Evolutionary conservation across 2,797 vertebrate genomes (phyloP).

Genomic region (Aselliscus stoliczkanus): DNA sequence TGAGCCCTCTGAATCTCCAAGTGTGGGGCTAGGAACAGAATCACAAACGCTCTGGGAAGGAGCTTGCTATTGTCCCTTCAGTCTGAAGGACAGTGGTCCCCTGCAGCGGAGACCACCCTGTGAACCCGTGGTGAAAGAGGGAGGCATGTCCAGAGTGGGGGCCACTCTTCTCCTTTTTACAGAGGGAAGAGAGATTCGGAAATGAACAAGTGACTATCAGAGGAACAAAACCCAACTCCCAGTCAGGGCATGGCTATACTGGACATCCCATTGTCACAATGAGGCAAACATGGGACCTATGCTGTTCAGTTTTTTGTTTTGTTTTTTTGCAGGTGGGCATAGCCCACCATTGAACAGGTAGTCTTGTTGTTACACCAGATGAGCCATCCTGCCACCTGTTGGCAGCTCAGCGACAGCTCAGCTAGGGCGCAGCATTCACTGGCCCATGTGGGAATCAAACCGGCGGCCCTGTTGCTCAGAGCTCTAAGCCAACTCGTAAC

Average conservation of each 20-base stretch:
- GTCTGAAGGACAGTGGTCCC: background rate
- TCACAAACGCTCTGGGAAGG: background rate
- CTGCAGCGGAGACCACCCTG: background rate
- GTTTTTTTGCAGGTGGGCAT: no score
- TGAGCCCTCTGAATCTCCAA: background rate
- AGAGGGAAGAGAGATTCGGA: background rate
- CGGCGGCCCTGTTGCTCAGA: no score
- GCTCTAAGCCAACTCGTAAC: no score
- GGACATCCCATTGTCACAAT: rapidly evolving
- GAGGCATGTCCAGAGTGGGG: background rate
- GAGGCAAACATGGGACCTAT: background rate
- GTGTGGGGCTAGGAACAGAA: background rate
- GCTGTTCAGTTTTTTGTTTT: rapidly evolving
- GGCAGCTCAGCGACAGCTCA: no score
- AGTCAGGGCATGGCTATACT: background rate
- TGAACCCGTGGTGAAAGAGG: background rate
- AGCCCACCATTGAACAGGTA: no score
- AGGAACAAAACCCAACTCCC: background rate
- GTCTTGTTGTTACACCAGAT: no score
- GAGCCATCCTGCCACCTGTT: no score
- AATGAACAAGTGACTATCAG: background rate
- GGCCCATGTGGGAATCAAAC: no score
- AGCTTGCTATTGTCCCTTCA: background rate
- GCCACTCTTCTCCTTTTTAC: background rate
- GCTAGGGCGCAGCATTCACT: no score